A percentile compares a stretch with the other conserved stretches of the same genome.
Evolutionary conservation across 1,140 invertebrate species (phyloP).

Genomic region (Odontomachus brunneus): DNA sequence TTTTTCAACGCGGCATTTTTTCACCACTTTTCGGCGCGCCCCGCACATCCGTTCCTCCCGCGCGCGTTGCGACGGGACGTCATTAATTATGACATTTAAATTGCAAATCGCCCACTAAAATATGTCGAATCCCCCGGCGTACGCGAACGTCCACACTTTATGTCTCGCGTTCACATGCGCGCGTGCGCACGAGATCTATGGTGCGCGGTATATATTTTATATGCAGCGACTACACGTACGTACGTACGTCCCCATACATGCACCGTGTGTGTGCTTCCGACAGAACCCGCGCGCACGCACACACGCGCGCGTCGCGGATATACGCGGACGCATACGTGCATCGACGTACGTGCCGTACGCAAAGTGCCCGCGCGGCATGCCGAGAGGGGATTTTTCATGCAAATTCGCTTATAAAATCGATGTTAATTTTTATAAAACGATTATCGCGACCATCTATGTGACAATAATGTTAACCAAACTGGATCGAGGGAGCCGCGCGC

Average conservation of each 20-base stretch:
- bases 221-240: slow-evolving; percentile 19
- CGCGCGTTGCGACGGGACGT: slow-evolving; percentile 60
- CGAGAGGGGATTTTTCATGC: slow-evolving; percentile 76
- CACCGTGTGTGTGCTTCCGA: slow-evolving; percentile 12
- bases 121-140: slow-evolving; percentile 76
- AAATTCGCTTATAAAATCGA: slow-evolving; percentile 79
- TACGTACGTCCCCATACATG: background rate
- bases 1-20: slow-evolving; percentile 40
- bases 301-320: background rate
- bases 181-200: slow-evolving; percentile 34
- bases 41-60: background rate
- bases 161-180: slow-evolving; percentile 18
- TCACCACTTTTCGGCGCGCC: slow-evolving; percentile 47
- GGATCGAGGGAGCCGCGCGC: slow-evolving; percentile 3
- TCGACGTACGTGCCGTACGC: slow-evolving; percentile 46
- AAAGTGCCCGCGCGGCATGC: slow-evolving; percentile 34
- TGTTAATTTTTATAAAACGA: slow-evolving; percentile 79
- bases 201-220: slow-evolving; percentile 66
- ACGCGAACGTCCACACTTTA: slow-evolving; percentile 43
- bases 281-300: background rate
- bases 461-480: slow-evolving; percentile 72
- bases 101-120: slow-evolving; percentile 79
- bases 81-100: slow-evolving; percentile 78
- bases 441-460: slow-evolving; percentile 70
- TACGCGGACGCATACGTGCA: background rate